These are phyloP conservation scores for Caenorhabditis virilis DNA, from an alignment of 2,888 invertebrate species.

Conservation along the genomic window DNA sequence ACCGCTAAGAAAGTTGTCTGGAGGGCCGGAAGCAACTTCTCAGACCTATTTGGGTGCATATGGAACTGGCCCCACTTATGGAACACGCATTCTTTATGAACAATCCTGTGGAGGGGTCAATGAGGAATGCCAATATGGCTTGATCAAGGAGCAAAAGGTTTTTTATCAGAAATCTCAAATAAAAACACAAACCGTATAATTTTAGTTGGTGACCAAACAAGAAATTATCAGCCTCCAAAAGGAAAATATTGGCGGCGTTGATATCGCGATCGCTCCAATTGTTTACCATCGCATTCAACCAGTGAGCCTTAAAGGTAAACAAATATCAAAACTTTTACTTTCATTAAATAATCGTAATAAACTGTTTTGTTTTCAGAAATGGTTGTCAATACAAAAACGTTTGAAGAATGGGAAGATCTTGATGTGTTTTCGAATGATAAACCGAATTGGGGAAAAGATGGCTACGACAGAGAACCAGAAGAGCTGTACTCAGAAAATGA, in stretches of 20 bases:
- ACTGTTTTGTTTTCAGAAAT: no score
- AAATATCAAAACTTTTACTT: no score
- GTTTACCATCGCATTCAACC: conserved; percentile 27
- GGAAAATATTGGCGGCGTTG: no score
- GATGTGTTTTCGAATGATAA: conserved; percentile 23
- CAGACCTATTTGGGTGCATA: conserved; percentile 33
- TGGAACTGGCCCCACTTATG: conserved; percentile 43
- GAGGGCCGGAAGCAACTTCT: conserved; percentile 8
- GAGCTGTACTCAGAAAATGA: neutral
- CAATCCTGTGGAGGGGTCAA: conserved; percentile 28
- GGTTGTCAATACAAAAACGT: no score
- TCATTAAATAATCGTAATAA: no score
- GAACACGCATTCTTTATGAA: conserved; percentile 40
- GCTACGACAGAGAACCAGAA: conserved; percentile 23
- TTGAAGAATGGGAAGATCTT: neutral
- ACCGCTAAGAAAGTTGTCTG: conserved; percentile 46
- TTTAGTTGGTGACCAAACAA: no score
- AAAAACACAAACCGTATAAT: no score
- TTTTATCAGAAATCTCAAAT: no score
- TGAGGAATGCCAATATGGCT: conserved; percentile 10
- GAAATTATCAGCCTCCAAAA: conserved; percentile 4
- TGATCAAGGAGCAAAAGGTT: conserved; percentile 19
- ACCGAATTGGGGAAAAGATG: conserved; percentile 23
- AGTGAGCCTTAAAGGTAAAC: conserved; percentile 31
- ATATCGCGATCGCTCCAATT: conserved; percentile 10